Conservation (phyloP, 1,140 invertebrate species). For the Drosophila equinoxialis region DNA sequence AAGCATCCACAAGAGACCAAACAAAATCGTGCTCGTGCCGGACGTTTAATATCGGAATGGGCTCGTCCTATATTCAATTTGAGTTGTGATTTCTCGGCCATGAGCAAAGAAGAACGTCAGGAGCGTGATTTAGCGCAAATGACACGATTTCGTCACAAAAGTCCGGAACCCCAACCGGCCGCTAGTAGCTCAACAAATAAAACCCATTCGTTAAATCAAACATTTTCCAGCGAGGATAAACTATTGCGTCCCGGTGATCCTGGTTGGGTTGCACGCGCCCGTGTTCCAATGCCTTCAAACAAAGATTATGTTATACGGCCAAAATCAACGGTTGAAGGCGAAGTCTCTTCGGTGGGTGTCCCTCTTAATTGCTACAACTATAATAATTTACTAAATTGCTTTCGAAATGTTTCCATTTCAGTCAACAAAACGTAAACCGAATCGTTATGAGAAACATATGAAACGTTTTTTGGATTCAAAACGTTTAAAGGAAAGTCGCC, state of each 20-base stretch:
- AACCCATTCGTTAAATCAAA: conserved; percentile 85
- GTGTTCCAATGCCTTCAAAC: conserved; percentile 97
- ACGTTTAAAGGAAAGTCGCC: conserved; percentile 88
- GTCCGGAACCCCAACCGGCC: conserved; percentile 77
- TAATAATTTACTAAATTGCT: conserved; percentile 12
- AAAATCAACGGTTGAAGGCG: conserved; percentile 93
- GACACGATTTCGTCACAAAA: conserved; percentile 87
- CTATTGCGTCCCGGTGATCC: conserved; percentile 94
- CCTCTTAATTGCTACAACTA: background rate
- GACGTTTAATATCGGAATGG: conserved; percentile 98
- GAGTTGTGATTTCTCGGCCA: conserved; percentile 96
- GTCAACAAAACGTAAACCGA: conserved; percentile 91
- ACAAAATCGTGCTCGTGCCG: conserved; percentile 94
- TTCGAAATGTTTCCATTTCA: conserved; percentile 68
- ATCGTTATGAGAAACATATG: conserved; percentile 95
- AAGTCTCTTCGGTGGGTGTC: conserved; percentile 89
- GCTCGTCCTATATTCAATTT: conserved; percentile 98
- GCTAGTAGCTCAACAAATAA: conserved; percentile 80
- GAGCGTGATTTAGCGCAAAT: conserved; percentile 95
- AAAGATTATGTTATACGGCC: conserved; percentile 98
- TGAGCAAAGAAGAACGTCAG: conserved; percentile 93
- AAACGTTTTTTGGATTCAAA: conserved; percentile 94
- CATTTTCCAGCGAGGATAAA: conserved; percentile 68
- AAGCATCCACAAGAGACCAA: conserved; percentile 99
- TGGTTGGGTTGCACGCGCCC: conserved; percentile 96